Conservation (phyloP, 2,797 vertebrate species). For the Thamnophis elegans region DNA sequence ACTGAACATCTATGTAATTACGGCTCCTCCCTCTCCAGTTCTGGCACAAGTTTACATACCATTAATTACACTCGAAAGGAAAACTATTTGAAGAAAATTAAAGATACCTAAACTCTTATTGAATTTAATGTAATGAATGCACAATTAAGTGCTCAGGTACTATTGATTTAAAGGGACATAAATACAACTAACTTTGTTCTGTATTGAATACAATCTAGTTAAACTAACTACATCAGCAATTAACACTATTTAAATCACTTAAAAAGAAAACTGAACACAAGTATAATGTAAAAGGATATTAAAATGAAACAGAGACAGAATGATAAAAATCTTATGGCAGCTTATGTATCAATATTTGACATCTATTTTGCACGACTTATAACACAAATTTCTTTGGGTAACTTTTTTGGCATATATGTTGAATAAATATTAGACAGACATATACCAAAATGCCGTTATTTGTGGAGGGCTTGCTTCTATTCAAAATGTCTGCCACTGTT, state of each 20-base stretch:
- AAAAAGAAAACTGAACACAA: constrained; percentile 1
- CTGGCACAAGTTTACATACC: neutral
- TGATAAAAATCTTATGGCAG: neutral
- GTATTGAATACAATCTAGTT: neutral
- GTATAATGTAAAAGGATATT: neutral
- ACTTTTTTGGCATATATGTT: neutral
- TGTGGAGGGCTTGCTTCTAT: neutral
- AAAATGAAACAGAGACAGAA: neutral
- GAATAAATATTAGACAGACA: neutral
- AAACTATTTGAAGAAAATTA: neutral
- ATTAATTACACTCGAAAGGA: neutral
- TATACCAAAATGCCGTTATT: neutral
- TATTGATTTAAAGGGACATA: neutral
- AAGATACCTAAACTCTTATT: neutral
- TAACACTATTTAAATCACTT: neutral
- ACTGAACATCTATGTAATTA: neutral
- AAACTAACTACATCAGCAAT: neutral
- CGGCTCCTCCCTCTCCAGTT: neutral
- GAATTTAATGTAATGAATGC: neutral
- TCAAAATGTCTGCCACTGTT: neutral
- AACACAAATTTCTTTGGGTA: neutral
- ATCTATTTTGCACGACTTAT: neutral
- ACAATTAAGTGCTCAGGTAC: neutral
- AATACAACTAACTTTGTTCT: neutral
- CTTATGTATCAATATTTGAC: neutral